Base-by-base conservation (phyloP, 2,888 invertebrate species). In the Cryptocheilus praepositus region DNA sequence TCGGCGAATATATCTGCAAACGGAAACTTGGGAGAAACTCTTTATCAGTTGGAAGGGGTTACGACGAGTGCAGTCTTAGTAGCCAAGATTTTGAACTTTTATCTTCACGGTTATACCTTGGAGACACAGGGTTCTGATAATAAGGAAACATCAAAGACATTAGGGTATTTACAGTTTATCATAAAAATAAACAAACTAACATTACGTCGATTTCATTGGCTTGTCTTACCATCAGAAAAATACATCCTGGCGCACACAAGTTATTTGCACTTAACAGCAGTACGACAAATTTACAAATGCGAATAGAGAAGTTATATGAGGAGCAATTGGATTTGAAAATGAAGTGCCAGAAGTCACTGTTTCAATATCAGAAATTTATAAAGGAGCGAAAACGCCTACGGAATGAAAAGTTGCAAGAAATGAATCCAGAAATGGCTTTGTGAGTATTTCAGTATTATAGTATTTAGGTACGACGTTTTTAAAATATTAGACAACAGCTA, bases 341-440 rank as follows among this genome's bases (percentile, higher is more conserved):
- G n/a, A 44, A 82, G 59, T 79, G 76, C 45, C 72, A 74, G n/a
- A 55, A 70, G 25, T 68, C 67, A 3, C n/a, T 83, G 19, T 69
- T 61, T 3, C 61, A 79, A 0, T 68, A 85, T 19, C 66, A 75
- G 21, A 61, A 62, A 0, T 84, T 80, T 64, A 69, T 85, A 36
- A 70, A 76, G 18, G 69, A 80, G 18, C 73, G 78, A 45, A 74
- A 82, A 18, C 62, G 59, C 8, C 43, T 63, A 15, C 64, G 46
- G 25, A 67, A 68, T 3, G 15, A 70, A 25, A 70, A 61, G 5
- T 67, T 85, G 8, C 51, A 83, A 51, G 73, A 81, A 70, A 77
- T 52, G 3, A 73, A 79, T 71, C 84, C 84, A 36, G 28, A 60
- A 25, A 51, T 76, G 15, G 68, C 65, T 21, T 36, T 22, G 85